Percentiles rank a stretch among this genome's conserved stretches.
Evolutionary conservation across 1,140 invertebrate species (phyloP).

Genomic region (Aplysia californica): DNA sequence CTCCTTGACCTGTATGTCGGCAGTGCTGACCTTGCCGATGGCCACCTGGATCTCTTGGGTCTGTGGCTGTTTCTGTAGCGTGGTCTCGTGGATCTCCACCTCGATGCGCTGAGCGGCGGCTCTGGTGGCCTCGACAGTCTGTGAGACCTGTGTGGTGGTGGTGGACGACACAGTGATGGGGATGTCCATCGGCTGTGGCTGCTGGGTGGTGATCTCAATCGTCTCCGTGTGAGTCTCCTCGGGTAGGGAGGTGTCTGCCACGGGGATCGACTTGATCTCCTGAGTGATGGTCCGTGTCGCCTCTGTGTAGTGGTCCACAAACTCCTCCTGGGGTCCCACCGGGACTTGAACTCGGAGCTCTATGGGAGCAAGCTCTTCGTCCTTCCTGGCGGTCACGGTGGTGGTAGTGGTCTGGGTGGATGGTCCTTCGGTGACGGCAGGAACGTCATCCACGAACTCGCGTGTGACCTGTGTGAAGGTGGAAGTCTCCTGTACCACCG

Average conservation of each 20-base stretch:
- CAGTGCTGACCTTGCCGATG: slow-evolving; percentile 40
- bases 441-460: slow-evolving; percentile 39
- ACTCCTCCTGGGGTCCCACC: slow-evolving; percentile 36
- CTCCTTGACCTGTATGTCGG: slow-evolving; percentile 27
- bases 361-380: slow-evolving; percentile 45
- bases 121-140: slow-evolving; percentile 28
- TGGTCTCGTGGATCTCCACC: slow-evolving; percentile 55
- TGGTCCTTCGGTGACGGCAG: slow-evolving; percentile 47
- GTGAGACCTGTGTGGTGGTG: slow-evolving; percentile 29
- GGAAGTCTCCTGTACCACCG: slow-evolving; percentile 48
- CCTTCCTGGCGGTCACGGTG: slow-evolving; percentile 40
- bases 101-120: slow-evolving; percentile 53
- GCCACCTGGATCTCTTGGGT: slow-evolving; percentile 50
- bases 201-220: slow-evolving; percentile 52
- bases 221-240: slow-evolving; percentile 54
- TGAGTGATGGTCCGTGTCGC: slow-evolving; percentile 45
- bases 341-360: slow-evolving; percentile 48
- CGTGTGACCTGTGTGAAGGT: slow-evolving; percentile 49
- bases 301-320: slow-evolving; percentile 46
- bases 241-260: slow-evolving; percentile 28
- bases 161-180: slow-evolving; percentile 38
- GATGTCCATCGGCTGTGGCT: slow-evolving; percentile 44
- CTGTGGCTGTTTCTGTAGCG: slow-evolving; percentile 49
- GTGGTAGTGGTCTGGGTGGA: slow-evolving; percentile 46
- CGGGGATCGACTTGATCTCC: slow-evolving; percentile 38